A percentile compares a stretch with the other conserved stretches of the same genome.
phyloP scores from a whole-genome alignment of 2,113 vertebrate species.

The Cervus canadensis region DNA sequence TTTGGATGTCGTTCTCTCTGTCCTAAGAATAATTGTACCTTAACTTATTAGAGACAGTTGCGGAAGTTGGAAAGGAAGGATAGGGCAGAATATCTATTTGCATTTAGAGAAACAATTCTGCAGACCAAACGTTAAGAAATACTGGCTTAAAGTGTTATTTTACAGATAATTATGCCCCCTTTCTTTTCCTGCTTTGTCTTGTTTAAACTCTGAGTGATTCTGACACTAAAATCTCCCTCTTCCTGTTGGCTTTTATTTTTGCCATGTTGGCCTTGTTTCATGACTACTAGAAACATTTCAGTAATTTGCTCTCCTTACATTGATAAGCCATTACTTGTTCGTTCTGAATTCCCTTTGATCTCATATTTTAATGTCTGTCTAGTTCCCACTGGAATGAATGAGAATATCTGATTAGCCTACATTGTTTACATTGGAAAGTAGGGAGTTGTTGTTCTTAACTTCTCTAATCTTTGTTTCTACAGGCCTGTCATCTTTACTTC shows the following conservation, averaged over 20 bases:
- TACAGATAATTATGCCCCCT: conserved; percentile 23
- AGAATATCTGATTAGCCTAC: neutral
- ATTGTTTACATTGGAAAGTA: conserved; percentile 13
- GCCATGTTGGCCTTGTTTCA: neutral
- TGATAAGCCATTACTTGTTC: conserved; percentile 44
- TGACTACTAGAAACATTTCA: conserved; percentile 8
- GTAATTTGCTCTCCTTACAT: conserved; percentile 19
- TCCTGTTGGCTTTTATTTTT: conserved; percentile 45
- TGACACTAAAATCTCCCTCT: conserved; percentile 65
- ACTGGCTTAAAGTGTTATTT: conserved; percentile 29
- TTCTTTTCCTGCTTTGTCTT: conserved; percentile 50
- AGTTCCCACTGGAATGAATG: conserved; percentile 50
- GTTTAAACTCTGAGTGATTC: conserved; percentile 54
- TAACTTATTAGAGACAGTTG: neutral
- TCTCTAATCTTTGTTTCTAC: conserved; percentile 56
- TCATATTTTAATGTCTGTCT: conserved; percentile 23
- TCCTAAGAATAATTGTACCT: neutral
- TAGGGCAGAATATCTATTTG: neutral
- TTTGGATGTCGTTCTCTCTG: neutral
- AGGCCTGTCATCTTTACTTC: conserved; percentile 95
- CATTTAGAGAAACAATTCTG: neutral
- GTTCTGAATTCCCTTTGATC: conserved; percentile 25
- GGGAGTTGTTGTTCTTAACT: conserved; percentile 54
- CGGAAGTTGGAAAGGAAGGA: neutral
- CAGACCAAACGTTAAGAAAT: conserved; percentile 17